These are phyloP conservation scores for Nephotettix cincticeps DNA, from an alignment of 1,140 invertebrate species.

Conservation along the genomic window DNA sequence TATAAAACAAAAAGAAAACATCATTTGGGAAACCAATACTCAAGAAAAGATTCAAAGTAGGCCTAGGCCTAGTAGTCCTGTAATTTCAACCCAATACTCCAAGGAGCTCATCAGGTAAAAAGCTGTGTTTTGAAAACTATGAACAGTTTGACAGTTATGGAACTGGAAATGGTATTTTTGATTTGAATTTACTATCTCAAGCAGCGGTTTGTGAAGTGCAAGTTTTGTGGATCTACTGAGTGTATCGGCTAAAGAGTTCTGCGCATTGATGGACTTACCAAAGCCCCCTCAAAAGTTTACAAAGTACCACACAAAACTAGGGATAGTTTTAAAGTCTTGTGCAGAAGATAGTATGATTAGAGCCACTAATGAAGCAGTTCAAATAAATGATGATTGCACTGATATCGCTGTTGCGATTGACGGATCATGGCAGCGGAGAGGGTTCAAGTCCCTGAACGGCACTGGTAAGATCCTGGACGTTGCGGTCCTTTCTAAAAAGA, in stretches of 20 bases:
- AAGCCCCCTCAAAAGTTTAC: background rate
- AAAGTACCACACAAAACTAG: background rate
- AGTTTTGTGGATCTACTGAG: background rate
- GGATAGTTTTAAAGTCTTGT: background rate
- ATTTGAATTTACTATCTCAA: background rate
- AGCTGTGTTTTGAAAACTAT: background rate
- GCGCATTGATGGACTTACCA: background rate
- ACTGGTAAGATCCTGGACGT: constrained; percentile 20
- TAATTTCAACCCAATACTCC: background rate
- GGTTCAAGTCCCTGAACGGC: constrained; percentile 35
- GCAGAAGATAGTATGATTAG: background rate
- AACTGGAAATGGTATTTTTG: constrained; percentile 7
- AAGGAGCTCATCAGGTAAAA: background rate
- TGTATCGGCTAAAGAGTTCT: background rate
- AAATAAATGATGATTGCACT: background rate
- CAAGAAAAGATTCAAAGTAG: background rate
- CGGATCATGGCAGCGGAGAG: constrained; percentile 33
- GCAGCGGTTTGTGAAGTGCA: background rate
- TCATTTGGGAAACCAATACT: background rate
- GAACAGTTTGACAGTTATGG: background rate
- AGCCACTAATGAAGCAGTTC: background rate
- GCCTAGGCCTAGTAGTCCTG: constrained; percentile 1
- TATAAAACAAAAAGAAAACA: background rate
- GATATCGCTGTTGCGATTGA: constrained; percentile 32
- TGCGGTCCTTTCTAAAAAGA: background rate